A percentile compares a stretch with the other conserved stretches of the same genome.
phyloP scores from a whole-genome alignment of 2,113 vertebrate genomes.

The Anarhynchus alexandrinus region DNA sequence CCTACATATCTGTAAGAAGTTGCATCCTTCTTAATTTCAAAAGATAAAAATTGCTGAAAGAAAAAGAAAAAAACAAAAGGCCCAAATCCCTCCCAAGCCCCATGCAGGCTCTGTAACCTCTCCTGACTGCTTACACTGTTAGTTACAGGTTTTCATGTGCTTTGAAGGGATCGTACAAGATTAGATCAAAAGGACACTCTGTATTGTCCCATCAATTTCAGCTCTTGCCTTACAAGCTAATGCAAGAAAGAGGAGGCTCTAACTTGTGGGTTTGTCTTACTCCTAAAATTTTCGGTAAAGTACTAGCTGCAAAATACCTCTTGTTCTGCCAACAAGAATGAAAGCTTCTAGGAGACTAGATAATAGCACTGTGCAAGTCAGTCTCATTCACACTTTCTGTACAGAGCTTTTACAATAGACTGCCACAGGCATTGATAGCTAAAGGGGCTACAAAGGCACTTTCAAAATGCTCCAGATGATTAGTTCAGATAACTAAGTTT shows the following conservation, averaged over 20 bases:
- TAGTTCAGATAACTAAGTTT: not conserved
- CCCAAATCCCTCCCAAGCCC: not conserved
- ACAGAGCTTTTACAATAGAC: not conserved
- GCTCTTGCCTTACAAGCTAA: not conserved
- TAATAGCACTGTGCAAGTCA: not conserved
- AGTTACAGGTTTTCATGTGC: not conserved
- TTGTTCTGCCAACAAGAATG: not conserved
- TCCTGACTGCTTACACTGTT: not conserved
- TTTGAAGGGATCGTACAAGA: rapidly evolving
- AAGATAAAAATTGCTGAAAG: not conserved
- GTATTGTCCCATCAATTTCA: not conserved
- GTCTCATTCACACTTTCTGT: not conserved
- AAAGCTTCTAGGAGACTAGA: not conserved
- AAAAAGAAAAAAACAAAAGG: not conserved
- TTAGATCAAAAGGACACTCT: not conserved
- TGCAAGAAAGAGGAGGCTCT: not conserved
- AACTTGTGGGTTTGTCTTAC: not conserved
- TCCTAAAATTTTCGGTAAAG: not conserved
- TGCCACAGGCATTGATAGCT: not conserved
- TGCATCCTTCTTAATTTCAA: not conserved
- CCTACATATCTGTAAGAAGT: not conserved
- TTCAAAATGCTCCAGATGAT: not conserved
- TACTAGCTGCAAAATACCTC: not conserved
- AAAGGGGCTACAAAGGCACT: not conserved
- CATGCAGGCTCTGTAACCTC: rapidly evolving